Conservation (phyloP, 1,140 invertebrate genomes). For the Calliphora vicina region DNA sequence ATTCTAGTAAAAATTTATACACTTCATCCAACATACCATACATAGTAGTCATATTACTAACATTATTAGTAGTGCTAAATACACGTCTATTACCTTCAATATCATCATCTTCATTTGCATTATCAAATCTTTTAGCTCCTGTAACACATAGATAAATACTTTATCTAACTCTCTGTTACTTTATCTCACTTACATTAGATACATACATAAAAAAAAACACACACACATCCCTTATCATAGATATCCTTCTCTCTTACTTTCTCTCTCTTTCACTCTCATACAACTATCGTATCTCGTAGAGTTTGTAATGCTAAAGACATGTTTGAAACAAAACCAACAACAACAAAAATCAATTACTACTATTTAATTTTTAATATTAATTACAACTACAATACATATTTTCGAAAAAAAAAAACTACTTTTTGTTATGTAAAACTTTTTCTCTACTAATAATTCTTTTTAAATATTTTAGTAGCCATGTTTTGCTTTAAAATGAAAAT, state of each 20-base stretch:
- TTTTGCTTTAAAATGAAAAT: not conserved
- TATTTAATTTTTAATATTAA: not conserved
- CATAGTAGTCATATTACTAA: slow-evolving; percentile 43
- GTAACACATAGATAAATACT: not conserved
- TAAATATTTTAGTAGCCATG: not conserved
- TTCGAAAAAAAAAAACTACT: too few relatives aligned
- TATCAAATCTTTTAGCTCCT: not conserved
- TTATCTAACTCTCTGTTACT: too few relatives aligned
- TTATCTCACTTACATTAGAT: too few relatives aligned
- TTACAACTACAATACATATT: too few relatives aligned
- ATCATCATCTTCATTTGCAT: not conserved
- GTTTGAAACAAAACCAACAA: not conserved
- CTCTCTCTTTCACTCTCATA: not conserved
- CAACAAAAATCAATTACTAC: not conserved
- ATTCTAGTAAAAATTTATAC: slow-evolving; percentile 66
- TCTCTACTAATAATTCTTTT: not conserved
- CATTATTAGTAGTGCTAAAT: slow-evolving; percentile 32
- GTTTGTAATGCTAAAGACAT: slow-evolving; percentile 12
- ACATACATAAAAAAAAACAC: too few relatives aligned
- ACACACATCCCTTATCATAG: too few relatives aligned
- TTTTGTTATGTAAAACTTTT: not conserved
- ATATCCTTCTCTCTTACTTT: not conserved
- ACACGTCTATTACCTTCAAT: slow-evolving; percentile 22
- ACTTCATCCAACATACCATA: slow-evolving; percentile 53
- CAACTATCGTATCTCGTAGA: not conserved